Evolutionary conservation across 2,888 invertebrate species (phyloP).

Genomic region (Sinotaia quadrata): DNA sequence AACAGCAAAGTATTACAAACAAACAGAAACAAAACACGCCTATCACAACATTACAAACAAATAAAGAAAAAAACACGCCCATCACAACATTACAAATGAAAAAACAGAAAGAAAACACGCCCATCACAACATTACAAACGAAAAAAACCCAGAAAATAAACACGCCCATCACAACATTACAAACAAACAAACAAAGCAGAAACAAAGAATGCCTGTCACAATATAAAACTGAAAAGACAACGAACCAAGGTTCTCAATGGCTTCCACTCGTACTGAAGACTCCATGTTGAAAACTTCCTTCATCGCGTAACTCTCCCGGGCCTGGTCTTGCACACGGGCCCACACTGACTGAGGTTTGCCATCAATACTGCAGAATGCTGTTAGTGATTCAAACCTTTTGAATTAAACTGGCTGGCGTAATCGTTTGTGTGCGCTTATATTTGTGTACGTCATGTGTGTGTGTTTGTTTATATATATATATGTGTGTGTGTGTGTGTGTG

Average conservation of each 20-base stretch:
- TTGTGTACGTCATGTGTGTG: no score
- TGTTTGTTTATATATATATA: neutral
- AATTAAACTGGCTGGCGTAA: neutral
- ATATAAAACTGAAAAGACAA: neutral
- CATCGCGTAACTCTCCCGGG: slow-evolving; percentile 60
- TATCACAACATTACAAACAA: neutral
- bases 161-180: neutral
- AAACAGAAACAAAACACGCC: no score
- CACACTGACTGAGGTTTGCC: slow-evolving; percentile 45
- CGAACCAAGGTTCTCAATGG: slow-evolving; percentile 56
- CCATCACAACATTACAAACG: neutral
- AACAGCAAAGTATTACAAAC: no score
- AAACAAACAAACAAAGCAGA: neutral
- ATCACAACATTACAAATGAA: neutral
- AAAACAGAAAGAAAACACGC: no score
- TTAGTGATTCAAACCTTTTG: neutral
- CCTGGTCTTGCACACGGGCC: slow-evolving; percentile 52
- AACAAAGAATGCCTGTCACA: neutral
- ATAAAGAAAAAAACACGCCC: neutral
- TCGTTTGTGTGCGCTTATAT: neutral
- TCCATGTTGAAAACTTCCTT: slow-evolving; percentile 62
- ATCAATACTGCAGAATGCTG: slow-evolving; percentile 54
- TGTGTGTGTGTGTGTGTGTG: neutral
- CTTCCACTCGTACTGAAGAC: slow-evolving; percentile 57
- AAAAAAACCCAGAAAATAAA: neutral